These are phyloP conservation scores for Metridium senile DNA, from an alignment of 92 coral and sea anemone genomes.

Conservation along the genomic window DNA sequence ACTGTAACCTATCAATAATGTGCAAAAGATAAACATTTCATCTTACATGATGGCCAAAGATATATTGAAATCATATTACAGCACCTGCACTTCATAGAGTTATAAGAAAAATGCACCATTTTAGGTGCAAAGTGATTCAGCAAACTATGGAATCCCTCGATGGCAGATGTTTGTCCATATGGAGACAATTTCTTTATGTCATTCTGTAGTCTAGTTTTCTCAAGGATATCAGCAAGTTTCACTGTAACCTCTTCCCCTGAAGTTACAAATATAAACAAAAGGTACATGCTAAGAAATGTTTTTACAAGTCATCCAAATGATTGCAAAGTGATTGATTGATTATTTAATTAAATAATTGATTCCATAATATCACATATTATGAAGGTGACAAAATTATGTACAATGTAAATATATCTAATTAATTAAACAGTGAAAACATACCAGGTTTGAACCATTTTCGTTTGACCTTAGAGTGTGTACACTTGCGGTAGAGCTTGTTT, in stretches of 20 bases:
- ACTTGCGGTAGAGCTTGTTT: slow-evolving; percentile 27
- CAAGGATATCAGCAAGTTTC: slow-evolving; percentile 34
- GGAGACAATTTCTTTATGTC: slow-evolving; percentile 41
- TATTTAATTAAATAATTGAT: neutral
- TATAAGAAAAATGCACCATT: slow-evolving; percentile 52
- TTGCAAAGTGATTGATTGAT: no score
- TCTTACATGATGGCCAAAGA: neutral
- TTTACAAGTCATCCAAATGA: neutral
- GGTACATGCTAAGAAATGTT: neutral
- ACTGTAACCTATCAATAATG: slow-evolving; percentile 21
- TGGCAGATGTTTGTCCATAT: slow-evolving; percentile 44
- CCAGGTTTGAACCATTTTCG: slow-evolving; percentile 54
- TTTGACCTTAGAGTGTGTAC: slow-evolving; percentile 30
- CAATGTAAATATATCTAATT: neutral
- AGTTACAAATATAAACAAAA: neutral
- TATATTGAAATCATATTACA: neutral
- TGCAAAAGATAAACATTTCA: neutral
- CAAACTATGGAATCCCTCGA: slow-evolving; percentile 52
- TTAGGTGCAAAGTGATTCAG: slow-evolving; percentile 50
- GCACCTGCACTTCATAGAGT: slow-evolving; percentile 48
- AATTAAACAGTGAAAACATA: neutral
- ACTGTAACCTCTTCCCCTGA: slow-evolving; percentile 31
- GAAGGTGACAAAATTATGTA: no score
- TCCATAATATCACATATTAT: no score
- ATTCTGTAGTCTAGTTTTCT: slow-evolving; percentile 29